Conservation (phyloP, 2,888 invertebrate species). For the Ctenicera cuprea region DNA sequence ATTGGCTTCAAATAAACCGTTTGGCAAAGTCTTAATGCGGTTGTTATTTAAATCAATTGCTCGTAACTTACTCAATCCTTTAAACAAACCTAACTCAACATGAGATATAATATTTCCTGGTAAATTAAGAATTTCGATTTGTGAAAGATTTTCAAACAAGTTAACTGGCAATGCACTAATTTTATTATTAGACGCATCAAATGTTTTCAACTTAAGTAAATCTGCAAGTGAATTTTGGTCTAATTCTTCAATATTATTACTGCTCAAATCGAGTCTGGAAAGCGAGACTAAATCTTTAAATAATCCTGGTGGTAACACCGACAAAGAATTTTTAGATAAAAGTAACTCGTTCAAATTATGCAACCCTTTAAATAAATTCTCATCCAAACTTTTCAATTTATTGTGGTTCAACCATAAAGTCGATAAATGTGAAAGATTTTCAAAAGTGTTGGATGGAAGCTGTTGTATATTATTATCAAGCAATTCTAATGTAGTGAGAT, state of each 20-base stretch:
- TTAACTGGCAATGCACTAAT: background rate
- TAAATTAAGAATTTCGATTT: background rate
- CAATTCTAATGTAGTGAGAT: conserved; percentile 1
- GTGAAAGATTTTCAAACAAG: background rate
- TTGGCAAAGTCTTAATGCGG: conserved; percentile 7
- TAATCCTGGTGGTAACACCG: background rate
- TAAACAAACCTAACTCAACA: background rate
- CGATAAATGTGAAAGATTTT: background rate
- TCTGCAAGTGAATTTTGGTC: background rate
- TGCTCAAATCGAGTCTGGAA: conserved; percentile 10
- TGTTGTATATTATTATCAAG: conserved; percentile 3
- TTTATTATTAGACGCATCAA: conserved; percentile 33
- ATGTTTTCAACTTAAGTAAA: background rate
- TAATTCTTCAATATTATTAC: conserved; percentile 26
- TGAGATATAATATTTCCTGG: conserved; percentile 1
- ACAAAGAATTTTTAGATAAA: conserved; percentile 31
- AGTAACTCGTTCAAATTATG: conserved; percentile 14
- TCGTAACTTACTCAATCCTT: background rate
- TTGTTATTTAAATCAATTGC: conserved; percentile 11
- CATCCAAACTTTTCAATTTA: conserved; percentile 6
- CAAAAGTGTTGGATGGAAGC: background rate
- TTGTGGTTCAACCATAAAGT: conserved; percentile 15
- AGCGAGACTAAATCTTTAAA: conserved; percentile 10
- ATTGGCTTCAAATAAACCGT: conserved; percentile 1
- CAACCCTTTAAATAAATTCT: conserved; percentile 32